Evolutionary conservation across 2,113 vertebrate genomes (phyloP), one percentile per base, ranked within the genome.

Genomic region (Etheostoma spectabile): DNA sequence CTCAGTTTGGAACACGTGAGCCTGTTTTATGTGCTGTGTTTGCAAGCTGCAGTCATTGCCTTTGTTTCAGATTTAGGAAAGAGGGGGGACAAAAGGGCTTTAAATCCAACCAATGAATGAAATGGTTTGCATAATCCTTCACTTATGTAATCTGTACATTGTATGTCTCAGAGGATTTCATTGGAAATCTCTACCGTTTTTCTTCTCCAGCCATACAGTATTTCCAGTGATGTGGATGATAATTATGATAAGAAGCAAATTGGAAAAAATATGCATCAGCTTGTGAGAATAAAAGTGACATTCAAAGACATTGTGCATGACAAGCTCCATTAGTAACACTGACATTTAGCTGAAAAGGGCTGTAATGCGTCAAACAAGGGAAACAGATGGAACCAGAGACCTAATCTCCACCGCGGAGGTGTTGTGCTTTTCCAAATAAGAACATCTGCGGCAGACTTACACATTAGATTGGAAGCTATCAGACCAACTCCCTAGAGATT

Each of bases 121-220:
- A 79, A 79, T 82, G 59, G 55, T 51, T 77, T 52, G 5, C 68
- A 61, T 76, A 87, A 86, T 81, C 69, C 57, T 73, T 38, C 0
- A 22, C 61, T 62, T 84, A 84, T 79, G 55, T 70, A 86, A 85
- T 83, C 63, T 81, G 51, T 76, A 56, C 42, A 30, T 49, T 35
- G n/a, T 27, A 70, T 24, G 62, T 52, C 22, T 80, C 35, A 75
- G 61, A 78, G 75, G 82, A 83, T 85, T 85, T 4, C 14, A 63
- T 18, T 10, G 8, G 51, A 64, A 62, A 59, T 71, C 38, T 57
- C 80, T 57, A 48, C 16, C 61, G 21, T 45, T 42, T 59, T 79
- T 73, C n/a, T n/a, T 69, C 52, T 64, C 38, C 18, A 57, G n/a
- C 4, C 15, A 69, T 46, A 46, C 19, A 22, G 38, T 55, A 22